Conservation (phyloP, 2,113 vertebrate species). For the Dolichotis patagonum region DNA sequence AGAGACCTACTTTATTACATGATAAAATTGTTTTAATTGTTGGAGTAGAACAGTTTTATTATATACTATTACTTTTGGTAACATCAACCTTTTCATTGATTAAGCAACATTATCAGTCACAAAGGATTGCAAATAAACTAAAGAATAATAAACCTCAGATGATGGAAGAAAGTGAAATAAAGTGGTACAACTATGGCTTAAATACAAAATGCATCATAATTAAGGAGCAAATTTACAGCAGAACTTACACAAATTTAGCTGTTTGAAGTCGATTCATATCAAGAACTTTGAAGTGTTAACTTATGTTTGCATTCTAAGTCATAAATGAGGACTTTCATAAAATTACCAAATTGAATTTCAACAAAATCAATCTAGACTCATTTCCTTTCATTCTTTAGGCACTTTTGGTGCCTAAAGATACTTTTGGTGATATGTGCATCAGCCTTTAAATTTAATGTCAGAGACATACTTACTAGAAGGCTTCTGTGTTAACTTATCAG, state of each 20-base stretch:
- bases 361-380: not conserved
- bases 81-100: constrained; percentile 80
- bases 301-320: constrained; percentile 63
- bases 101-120: constrained; percentile 82
- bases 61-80: constrained; percentile 83
- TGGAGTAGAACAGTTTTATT: constrained; percentile 85
- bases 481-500: not conserved
- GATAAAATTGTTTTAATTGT: constrained; percentile 88
- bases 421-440: not conserved
- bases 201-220: constrained; percentile 77
- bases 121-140: constrained; percentile 82
- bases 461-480: not conserved
- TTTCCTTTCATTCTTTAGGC: constrained; percentile 24
- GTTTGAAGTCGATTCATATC: constrained; percentile 74
- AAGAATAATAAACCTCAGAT: constrained; percentile 69
- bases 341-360: constrained; percentile 51
- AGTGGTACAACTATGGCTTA: constrained; percentile 58
- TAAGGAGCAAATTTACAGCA: constrained; percentile 72
- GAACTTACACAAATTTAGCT: constrained; percentile 57
- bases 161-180: constrained; percentile 70
- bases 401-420: constrained; percentile 68
- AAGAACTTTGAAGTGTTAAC: constrained; percentile 57
- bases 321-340: not conserved
- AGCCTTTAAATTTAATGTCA: constrained; percentile 20
- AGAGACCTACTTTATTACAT: constrained; percentile 79